Percentiles rank a stretch among this genome's conserved stretches.
Evolutionary conservation across 1,140 invertebrate genomes (phyloP).

Genomic region (Uloborus diversus): DNA sequence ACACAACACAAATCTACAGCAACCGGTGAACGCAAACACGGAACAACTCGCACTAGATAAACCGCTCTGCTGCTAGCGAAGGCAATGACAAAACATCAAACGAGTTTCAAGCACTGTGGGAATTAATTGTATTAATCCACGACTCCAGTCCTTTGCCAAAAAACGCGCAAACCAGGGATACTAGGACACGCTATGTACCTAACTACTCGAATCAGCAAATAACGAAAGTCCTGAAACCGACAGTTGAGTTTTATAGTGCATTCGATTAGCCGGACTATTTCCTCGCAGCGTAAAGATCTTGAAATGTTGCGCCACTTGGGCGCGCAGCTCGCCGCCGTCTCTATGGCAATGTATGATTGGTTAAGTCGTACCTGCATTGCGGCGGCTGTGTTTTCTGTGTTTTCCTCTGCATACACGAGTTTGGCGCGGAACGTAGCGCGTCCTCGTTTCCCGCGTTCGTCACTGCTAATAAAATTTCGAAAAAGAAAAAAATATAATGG

Average conservation of each 20-base stretch:
- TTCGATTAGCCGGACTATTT: slow-evolving; percentile 29
- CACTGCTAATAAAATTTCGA: too few species aligned
- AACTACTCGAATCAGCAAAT: background rate
- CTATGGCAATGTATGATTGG: slow-evolving; percentile 16
- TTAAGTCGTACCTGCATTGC: slow-evolving; percentile 33
- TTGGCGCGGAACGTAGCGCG: slow-evolving; percentile 26
- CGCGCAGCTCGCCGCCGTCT: slow-evolving; percentile 29
- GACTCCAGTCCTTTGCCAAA: background rate
- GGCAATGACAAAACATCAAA: slow-evolving; percentile 35
- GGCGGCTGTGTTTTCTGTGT: background rate
- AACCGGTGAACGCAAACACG: slow-evolving; percentile 14
- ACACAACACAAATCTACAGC: slow-evolving; percentile 43
- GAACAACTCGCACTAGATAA: slow-evolving; percentile 4
- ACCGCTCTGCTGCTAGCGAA: slow-evolving; percentile 12
- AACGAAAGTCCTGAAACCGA: background rate
- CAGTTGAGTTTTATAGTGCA: background rate
- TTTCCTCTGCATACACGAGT: slow-evolving; percentile 22
- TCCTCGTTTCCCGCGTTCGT: too few species aligned
- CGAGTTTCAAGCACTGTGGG: background rate
- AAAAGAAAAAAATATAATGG: too few species aligned
- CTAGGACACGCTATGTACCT: background rate
- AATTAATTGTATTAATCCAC: slow-evolving; percentile 48
- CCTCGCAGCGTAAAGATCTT: slow-evolving; percentile 9
- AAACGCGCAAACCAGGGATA: background rate
- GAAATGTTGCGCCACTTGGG: background rate